Evolutionary conservation across 2,113 vertebrate genomes (phyloP), one percentile per base, ranked within the genome.

Genomic region (Neotragus pygmaeus): DNA sequence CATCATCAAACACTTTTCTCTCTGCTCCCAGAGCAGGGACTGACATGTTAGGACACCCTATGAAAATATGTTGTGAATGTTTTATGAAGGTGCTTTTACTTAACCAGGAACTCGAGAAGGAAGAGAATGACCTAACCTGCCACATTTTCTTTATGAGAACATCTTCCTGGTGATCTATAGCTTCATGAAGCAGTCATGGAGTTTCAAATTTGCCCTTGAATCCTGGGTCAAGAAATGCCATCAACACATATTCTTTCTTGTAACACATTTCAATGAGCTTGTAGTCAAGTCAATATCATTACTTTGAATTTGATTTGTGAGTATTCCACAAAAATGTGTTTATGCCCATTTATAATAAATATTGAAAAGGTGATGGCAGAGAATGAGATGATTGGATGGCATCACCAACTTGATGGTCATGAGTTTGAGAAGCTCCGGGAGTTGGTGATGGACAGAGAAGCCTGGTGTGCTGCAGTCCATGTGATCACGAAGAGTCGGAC

Each of bases 111-210:
- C 92, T 80, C 60, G 73, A 17, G 93, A 90, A 98, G 70, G 82
- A 97, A 80, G 66, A 98, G 75, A 94, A 97, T 96, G 96, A 98
- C 82, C 94, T 97, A 96, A 95, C 33, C 96, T 98, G 97, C 96
- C 95, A 98, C 70, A 60, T 96, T 97, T 98, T 97, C 97, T 98
- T 98, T 97, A 97, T 97, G 97, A 97, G 97, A 97, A 96, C 88
- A 96, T 97, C 97, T 98, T 97, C 87, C 94, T 96, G 82, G 45
- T 97, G 96, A 98, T 97, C 91, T 97, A 96, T 97, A 36, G 84
- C 93, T 98, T 97, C 89, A 97, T 81, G 0, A 7, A 98, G 80
- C 91, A 98, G 98, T 97, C 85, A 95, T 78, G 98, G 49, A 94
- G 57, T 93, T 98, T 98, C 96, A 97, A 21, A 94, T 58, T 82